Percentiles rank a stretch among this genome's conserved stretches.
Evolutionary conservation across 2,888 invertebrate genomes (phyloP).

Genomic region (Apamea crenata): DNA sequence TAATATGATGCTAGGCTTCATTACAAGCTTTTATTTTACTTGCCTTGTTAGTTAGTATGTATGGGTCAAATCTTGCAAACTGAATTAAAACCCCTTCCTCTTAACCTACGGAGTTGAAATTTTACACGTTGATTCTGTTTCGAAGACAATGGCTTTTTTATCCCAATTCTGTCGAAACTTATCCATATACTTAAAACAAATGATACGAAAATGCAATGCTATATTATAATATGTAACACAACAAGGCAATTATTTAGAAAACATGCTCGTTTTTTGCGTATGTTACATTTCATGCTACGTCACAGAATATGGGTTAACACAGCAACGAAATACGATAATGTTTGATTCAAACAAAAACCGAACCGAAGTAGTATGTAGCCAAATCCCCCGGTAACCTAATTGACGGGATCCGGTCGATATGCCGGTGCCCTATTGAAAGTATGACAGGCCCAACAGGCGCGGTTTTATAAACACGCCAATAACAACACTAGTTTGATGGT

Average conservation of each 20-base stretch:
- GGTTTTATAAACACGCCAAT: conserved; percentile 37
- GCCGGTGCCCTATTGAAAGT: conserved; percentile 46
- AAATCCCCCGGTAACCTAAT: conserved; percentile 58
- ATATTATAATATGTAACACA: not conserved
- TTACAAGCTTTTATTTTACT: not conserved
- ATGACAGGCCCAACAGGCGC: conserved; percentile 22
- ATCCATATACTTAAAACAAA: not conserved
- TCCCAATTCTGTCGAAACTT: not conserved
- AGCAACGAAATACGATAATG: conserved; percentile 15
- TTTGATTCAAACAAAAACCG: conserved; percentile 39
- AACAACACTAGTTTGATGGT: conserved; percentile 1
- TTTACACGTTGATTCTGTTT: not conserved
- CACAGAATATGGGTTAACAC: not conserved
- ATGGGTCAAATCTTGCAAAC: not conserved
- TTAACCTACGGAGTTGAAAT: not conserved
- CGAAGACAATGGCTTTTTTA: too few species aligned
- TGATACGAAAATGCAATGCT: not conserved
- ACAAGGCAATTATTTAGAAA: not conserved
- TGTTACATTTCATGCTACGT: not conserved
- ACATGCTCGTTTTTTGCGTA: not conserved
- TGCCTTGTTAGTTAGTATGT: not conserved
- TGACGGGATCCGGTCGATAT: conserved; percentile 55
- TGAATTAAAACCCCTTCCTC: not conserved
- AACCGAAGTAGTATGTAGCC: conserved; percentile 30
- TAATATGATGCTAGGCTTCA: too few species aligned